Evolutionary conservation across 2,797 vertebrate genomes (phyloP).

Genomic region (Macropodus opercularis): DNA sequence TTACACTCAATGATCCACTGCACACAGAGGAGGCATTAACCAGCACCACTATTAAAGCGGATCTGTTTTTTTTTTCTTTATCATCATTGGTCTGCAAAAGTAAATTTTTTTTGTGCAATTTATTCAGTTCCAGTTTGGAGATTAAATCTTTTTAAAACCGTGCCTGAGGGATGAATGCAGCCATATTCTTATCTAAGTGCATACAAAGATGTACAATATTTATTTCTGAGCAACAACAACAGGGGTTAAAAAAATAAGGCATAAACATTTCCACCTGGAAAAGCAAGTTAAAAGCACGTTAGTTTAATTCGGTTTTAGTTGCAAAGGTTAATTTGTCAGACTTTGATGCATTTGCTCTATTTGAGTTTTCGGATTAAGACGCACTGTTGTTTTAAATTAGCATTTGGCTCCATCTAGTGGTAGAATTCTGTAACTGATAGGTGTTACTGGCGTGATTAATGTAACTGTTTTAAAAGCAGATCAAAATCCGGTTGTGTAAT

Average conservation of each 20-base stretch:
- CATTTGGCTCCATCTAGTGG: conserved; percentile 76
- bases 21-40: conserved; percentile 75
- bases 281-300: background rate
- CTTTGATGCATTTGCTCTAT: conserved; percentile 6
- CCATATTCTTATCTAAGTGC: background rate
- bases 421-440: background rate
- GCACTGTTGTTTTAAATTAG: conserved; percentile 20
- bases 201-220: background rate
- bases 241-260: background rate
- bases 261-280: background rate
- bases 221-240: background rate
- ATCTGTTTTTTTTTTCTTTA: conserved; percentile 41
- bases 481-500: background rate
- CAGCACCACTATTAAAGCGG: conserved; percentile 54
- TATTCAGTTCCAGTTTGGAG: no score
- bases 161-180: background rate
- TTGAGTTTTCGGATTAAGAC: conserved; percentile 2
- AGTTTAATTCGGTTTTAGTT: background rate
- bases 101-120: no score
- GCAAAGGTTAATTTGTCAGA: background rate
- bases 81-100: conserved; percentile 11
- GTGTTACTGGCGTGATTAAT: background rate
- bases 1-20: conserved; percentile 78
- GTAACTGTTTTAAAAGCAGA: background rate
- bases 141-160: no score